These are phyloP conservation scores for Picus viridis DNA, from an alignment of 2,797 vertebrate species.

Conservation along the genomic window DNA sequence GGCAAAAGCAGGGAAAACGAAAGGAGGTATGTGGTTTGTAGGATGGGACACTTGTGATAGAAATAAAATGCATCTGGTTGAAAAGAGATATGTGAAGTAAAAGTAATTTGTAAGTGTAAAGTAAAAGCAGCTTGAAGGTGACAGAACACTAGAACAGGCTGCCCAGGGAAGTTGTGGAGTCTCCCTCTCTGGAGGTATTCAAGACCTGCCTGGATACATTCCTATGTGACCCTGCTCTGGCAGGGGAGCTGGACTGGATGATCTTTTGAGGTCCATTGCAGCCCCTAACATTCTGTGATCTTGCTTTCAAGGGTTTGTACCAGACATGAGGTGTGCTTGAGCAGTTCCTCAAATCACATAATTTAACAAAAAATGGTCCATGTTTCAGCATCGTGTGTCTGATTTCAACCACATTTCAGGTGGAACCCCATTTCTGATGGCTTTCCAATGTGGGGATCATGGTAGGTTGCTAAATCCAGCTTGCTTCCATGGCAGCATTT, in stretches of 20 bases:
- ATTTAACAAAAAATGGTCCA: not conserved
- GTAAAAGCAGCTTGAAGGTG: not conserved
- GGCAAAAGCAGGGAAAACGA: not conserved
- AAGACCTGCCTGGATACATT: no score
- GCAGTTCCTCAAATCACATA: not conserved
- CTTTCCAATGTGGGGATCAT: not conserved
- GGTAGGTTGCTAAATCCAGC: not conserved
- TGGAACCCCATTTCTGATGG: not conserved
- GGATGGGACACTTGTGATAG: not conserved
- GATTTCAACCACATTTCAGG: not conserved
- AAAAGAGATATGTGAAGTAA: not conserved
- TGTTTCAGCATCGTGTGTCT: not conserved
- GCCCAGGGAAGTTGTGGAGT: no score
- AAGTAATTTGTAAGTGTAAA: not conserved
- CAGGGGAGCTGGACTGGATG: no score
- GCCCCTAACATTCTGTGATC: no score
- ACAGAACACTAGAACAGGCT: no score
- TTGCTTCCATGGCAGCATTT: not conserved
- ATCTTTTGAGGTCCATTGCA: no score
- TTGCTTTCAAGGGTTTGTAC: not conserved
- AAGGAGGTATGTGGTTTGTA: not conserved
- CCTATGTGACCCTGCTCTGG: no score
- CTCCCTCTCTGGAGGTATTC: no score
- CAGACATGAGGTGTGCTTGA: not conserved
- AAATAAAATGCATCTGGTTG: not conserved